Evolutionary conservation across 2,888 invertebrate genomes (phyloP).

Genomic region (Thera britannica): DNA sequence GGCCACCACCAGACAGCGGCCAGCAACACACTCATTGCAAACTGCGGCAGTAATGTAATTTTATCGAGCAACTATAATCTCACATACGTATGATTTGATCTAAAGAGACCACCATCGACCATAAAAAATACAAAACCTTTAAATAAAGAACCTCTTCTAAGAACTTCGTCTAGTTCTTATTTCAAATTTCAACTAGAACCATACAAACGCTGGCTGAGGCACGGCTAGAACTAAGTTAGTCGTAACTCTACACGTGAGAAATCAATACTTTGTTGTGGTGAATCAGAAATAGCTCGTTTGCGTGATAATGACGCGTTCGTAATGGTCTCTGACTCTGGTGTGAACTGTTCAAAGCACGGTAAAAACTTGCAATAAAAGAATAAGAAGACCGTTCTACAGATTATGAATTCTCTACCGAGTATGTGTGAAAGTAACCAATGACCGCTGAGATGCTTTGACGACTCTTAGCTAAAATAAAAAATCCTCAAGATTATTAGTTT

Average conservation of each 20-base stretch:
- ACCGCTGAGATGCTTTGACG: background rate
- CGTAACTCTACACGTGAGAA: slow-evolving; percentile 39
- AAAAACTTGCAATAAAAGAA: slow-evolving; percentile 3
- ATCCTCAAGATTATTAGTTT: background rate
- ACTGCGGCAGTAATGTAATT: no score
- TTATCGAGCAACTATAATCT: no score
- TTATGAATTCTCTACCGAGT: no score
- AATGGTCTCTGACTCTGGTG: slow-evolving; percentile 24
- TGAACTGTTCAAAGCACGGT: slow-evolving; percentile 10
- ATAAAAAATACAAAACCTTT: background rate
- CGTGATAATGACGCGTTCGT: slow-evolving; percentile 29
- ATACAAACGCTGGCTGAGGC: background rate
- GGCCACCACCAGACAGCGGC: no score
- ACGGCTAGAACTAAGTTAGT: slow-evolving; percentile 26
- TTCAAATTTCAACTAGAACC: background rate
- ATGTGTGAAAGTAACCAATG: no score
- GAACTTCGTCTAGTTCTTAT: background rate
- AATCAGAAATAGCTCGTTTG: slow-evolving; percentile 35
- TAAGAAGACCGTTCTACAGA: background rate
- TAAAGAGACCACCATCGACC: background rate
- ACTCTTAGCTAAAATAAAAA: background rate
- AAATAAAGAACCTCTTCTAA: background rate
- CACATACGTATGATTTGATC: no score
- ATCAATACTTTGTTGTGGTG: slow-evolving; percentile 41
- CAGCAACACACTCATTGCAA: no score